Base-by-base conservation (phyloP, 2,113 vertebrate species). In the Corydoras maculifer region DNA sequence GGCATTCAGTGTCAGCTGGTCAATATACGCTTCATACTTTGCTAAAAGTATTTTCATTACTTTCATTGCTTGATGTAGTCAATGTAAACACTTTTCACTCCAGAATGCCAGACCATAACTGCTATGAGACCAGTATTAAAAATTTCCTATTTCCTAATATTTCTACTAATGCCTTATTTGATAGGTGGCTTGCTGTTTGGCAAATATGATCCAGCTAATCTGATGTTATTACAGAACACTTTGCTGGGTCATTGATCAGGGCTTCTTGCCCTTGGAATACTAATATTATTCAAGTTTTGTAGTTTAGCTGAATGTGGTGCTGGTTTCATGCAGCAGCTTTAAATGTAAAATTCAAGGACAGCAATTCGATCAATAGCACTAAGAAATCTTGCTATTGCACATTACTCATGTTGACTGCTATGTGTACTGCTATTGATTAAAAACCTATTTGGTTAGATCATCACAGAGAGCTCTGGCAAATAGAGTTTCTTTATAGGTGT, bases 351-450 rank as follows among this genome's bases (percentile, higher is more conserved):
- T 77, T 82, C 49, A 65, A 86, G 85, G 86, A 78, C 85, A 82
- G 54, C 80, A 78, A 81, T 83, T 83, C 82, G 78, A 76, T 78
- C 83, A 87, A 90, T 81, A 84, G 72, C 72, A 75, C 81, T 81
- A 87, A 84, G 82, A 78, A 74, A 79, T 82, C 80, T 66, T 80
- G 77, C 86, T 86, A 79, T 80, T 80, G 69, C 70, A 70, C 76
- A 80, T 88, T 83, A 84, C 83, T 89, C 85, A 82, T 78, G 68
- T 79, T 84, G 80, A 87, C 82, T 78, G 76, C 83, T 84, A 83
- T 83, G 75, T 43, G 78, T 72, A 49, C 68, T 72, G 49, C 62
- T 85, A 86, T 85, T 78, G 86, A 88, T 84, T 77, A 66, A 83
- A 58, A 63, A 73, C 74, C 80, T 78, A 75, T 76, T 80, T 75